Evolutionary conservation across 2,888 invertebrate genomes (phyloP), one percentile per base, ranked within the genome.

Genomic region (Tachina grossa): DNA sequence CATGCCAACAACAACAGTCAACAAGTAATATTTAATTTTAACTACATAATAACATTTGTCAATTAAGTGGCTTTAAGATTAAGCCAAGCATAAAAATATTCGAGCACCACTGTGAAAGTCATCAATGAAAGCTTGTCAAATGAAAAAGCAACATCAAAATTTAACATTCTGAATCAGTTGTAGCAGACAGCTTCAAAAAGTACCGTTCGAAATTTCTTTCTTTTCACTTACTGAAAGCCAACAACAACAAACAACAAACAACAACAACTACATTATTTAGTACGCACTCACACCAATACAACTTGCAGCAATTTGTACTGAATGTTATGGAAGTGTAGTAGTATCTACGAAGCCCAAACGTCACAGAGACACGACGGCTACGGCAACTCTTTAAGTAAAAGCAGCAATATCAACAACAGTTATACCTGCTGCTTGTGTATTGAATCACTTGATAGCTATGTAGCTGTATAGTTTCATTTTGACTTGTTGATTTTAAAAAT

Each of bases 181-280:
- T 77, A 57, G 68, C 19, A 66, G 66, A 31, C 59, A 59, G 19
- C 74, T 61, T 59, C 72, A 57, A 41, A 87, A 87, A 84, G 81
- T 91, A 90, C 91, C 91, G 91, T 91, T 91, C 90, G 90, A 91
- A 91, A 91, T 91, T 90, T 91, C 91, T 91, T 91, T 91, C 87
- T 88, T 89, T 91, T 87, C 87, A 86, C 86, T 80, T 65, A 76
- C 71, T 77, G 74, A 80, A 43, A 55, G 13, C 51, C 49, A 59
- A 59, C 69, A 51, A 74, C 72, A 69, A 51, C 75, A 22, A n/a
- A n/a, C n/a, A n/a, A n/a, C n/a, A n/a, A 51, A 74, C 72, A 69
- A 75, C 68, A 63, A 47, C 57, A 13, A 68, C 51, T n/a, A 11
- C 53, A 4, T 8, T 9, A 59, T 19, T 39, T 13, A 39, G 31